Evolutionary conservation across 2,113 vertebrate genomes (phyloP).

Genomic region (Chionis minor): DNA sequence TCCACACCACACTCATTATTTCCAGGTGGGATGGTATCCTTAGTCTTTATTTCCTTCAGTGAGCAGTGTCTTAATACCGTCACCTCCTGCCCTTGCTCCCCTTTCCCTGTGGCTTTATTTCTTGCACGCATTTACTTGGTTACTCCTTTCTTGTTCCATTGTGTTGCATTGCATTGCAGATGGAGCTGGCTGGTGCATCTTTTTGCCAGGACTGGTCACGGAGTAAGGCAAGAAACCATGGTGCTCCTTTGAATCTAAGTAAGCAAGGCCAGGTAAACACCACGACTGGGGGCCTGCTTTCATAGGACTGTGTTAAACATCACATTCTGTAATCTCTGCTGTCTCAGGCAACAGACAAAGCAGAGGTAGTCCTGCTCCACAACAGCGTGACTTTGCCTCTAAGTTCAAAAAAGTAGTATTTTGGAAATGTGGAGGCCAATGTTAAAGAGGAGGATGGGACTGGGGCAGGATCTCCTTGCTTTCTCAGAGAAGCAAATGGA

Average conservation of each 20-base stretch:
- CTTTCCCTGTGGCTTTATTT: neutral
- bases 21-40: rapidly evolving
- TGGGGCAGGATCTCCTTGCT: neutral
- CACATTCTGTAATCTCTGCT: neutral
- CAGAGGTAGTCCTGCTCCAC: neutral
- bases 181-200: neutral
- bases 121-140: neutral
- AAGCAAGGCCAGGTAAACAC: neutral
- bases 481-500: neutral
- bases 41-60: neutral
- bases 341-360: neutral
- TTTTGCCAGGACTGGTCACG: neutral
- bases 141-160: neutral
- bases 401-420: neutral
- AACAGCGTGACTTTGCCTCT: neutral
- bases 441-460: neutral
- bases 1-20: neutral
- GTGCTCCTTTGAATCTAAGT: neutral
- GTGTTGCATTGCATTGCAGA: neutral
- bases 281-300: neutral
- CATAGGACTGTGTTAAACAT: neutral
- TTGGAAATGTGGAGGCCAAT: neutral
- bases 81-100: neutral
- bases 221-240: neutral
- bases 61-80: neutral